A percentile compares a stretch with the other conserved stretches of the same genome.
These are phyloP conservation scores for Pedetes capensis DNA, from an alignment of 2,113 vertebrate genomes.

Conservation along the genomic window DNA sequence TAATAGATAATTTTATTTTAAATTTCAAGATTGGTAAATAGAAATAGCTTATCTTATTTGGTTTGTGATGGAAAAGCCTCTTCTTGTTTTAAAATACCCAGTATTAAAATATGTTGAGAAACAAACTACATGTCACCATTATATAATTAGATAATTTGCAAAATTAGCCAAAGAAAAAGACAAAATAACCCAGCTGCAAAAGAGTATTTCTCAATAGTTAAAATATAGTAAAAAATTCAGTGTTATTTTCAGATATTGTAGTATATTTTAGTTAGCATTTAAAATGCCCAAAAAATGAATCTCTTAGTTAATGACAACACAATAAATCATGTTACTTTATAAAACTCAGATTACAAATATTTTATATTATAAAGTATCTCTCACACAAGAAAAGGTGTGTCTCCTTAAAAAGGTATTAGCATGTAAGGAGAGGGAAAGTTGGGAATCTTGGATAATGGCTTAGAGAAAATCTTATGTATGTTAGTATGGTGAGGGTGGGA, in stretches of 20 bases:
- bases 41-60: not conserved
- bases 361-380: not conserved
- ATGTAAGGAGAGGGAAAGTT: not conserved
- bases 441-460: not conserved
- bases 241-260: not conserved
- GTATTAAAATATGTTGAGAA: not conserved
- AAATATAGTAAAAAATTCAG: slow-evolving; percentile 27
- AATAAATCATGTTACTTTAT: not conserved
- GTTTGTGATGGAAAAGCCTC: not conserved
- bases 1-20: not conserved
- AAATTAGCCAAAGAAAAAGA: slow-evolving; percentile 1
- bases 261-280: not conserved
- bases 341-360: not conserved
- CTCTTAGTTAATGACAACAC: not conserved
- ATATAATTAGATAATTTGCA: slow-evolving; percentile 8
- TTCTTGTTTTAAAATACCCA: slow-evolving; percentile 29
- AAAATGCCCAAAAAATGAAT: not conserved
- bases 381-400: not conserved
- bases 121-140: not conserved
- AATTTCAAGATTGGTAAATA: not conserved
- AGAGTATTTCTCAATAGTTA: not conserved
- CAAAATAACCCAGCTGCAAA: not conserved
- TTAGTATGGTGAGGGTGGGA: too few species aligned
- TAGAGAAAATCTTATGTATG: not conserved
- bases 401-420: not conserved